These are phyloP conservation scores for Diogma glabrata DNA, from an alignment of 2,888 invertebrate species.

Conservation along the genomic window DNA sequence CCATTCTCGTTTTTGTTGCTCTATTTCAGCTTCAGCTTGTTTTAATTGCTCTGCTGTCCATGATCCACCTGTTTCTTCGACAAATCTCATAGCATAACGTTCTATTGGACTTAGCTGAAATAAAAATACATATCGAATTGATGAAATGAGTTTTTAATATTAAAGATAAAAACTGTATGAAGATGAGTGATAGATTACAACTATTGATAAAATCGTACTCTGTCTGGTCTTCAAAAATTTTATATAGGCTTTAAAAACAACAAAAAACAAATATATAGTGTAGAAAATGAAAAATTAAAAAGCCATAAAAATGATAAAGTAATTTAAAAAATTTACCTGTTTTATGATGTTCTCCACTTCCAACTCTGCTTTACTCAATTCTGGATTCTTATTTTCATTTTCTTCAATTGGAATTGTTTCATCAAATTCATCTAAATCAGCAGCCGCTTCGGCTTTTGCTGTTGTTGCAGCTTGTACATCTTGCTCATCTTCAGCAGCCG, in stretches of 20 bases:
- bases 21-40: slow-evolving; percentile 79
- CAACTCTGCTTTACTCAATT: slow-evolving; percentile 59
- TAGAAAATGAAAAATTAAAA: slow-evolving; percentile 13
- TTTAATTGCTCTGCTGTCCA: slow-evolving; percentile 76
- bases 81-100: slow-evolving; percentile 85
- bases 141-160: not conserved
- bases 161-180: slow-evolving; percentile 23
- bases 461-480: slow-evolving; percentile 85
- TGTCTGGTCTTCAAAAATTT: slow-evolving; percentile 30
- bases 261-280: slow-evolving; percentile 5
- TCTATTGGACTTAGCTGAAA: slow-evolving; percentile 84
- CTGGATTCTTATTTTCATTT: slow-evolving; percentile 37
- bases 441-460: slow-evolving; percentile 80
- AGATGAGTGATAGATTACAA: slow-evolving; percentile 36
- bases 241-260: slow-evolving; percentile 9
- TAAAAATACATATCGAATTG: slow-evolving; percentile 8
- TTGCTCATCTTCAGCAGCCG: slow-evolving; percentile 88
- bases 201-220: slow-evolving; percentile 28
- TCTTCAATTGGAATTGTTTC: slow-evolving; percentile 84
- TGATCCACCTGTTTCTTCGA: slow-evolving; percentile 70
- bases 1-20: slow-evolving; percentile 77
- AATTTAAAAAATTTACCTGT: slow-evolving; percentile 44
- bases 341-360: slow-evolving; percentile 60
- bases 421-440: slow-evolving; percentile 90
- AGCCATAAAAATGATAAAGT: slow-evolving; percentile 8